Evolutionary conservation across 2,113 vertebrate species (phyloP).

Genomic region (Hippocampus mohnikei): DNA sequence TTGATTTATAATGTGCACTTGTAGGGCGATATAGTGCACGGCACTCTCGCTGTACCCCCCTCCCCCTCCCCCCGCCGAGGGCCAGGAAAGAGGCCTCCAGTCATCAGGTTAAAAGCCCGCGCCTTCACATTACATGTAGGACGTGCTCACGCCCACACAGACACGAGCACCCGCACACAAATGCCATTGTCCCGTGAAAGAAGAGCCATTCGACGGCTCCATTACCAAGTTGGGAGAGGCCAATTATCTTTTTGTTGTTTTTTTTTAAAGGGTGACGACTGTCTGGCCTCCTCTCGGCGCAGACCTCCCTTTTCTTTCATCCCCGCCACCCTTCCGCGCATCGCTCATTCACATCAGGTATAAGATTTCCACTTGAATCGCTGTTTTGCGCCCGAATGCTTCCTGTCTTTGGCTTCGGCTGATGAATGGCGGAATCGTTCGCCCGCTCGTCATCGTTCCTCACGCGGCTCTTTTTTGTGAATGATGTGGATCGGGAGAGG

Average conservation of each 20-base stretch:
- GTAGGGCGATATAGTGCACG: neutral
- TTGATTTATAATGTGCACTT: too few species aligned
- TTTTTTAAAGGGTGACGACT: slow-evolving; percentile 49
- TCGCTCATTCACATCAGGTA: slow-evolving; percentile 53
- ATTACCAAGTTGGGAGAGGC: slow-evolving; percentile 50
- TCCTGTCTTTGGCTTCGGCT: slow-evolving; percentile 43
- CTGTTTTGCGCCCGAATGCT: slow-evolving; percentile 32
- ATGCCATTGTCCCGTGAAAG: slow-evolving; percentile 44
- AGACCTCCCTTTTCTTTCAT: slow-evolving; percentile 47
- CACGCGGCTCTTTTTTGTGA: slow-evolving; percentile 32
- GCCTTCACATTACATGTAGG: slow-evolving; percentile 21
- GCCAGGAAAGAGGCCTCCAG: slow-evolving; percentile 20
- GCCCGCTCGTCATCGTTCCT: slow-evolving; percentile 47
- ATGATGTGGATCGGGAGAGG: slow-evolving; percentile 55
- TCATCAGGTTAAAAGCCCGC: slow-evolving; percentile 37
- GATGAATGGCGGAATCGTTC: slow-evolving; percentile 59
- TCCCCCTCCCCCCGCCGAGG: slow-evolving; percentile 5
- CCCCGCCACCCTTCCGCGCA: slow-evolving; percentile 45
- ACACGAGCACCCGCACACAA: slow-evolving; percentile 21
- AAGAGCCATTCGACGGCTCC: slow-evolving; percentile 51
- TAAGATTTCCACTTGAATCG: slow-evolving; percentile 67
- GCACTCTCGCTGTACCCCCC: neutral
- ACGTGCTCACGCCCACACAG: slow-evolving; percentile 23
- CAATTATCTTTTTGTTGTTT: slow-evolving; percentile 59
- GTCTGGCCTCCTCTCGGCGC: slow-evolving; percentile 30